Conservation (phyloP, 2,888 invertebrate species). For the Xestia sexstrigata region DNA sequence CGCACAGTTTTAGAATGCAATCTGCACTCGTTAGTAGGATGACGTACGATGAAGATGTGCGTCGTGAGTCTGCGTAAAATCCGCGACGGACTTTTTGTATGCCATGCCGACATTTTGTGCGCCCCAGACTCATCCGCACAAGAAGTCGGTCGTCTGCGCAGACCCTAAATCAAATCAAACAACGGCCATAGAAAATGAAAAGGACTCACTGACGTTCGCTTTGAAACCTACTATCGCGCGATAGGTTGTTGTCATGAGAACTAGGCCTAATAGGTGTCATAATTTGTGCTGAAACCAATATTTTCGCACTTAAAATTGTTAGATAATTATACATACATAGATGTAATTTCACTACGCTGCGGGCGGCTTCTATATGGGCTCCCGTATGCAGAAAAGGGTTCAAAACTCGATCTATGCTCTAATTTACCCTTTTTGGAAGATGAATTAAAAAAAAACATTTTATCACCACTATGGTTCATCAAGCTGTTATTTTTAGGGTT, state of each 20-base stretch:
- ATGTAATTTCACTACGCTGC: slow-evolving; percentile 7
- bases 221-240: background rate
- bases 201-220: background rate
- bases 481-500: background rate
- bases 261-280: background rate
- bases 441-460: background rate
- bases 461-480: background rate
- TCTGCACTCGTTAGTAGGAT: no score
- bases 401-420: background rate
- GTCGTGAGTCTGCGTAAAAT: no score
- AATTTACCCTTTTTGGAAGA: background rate
- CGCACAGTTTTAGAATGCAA: no score
- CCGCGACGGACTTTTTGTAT: no score
- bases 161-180: no score
- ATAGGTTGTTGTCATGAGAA: slow-evolving; percentile 1
- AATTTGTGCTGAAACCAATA: slow-evolving; percentile 13
- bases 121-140: no score
- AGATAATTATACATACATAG: slow-evolving; percentile 10
- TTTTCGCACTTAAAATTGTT: slow-evolving; percentile 15
- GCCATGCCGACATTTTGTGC: no score
- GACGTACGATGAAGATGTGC: no score
- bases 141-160: no score
- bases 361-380: slow-evolving; percentile 4
- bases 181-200: background rate
- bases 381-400: background rate